Conservation (phyloP, 2,888 invertebrate species). For the Melinopterus prodromus region DNA sequence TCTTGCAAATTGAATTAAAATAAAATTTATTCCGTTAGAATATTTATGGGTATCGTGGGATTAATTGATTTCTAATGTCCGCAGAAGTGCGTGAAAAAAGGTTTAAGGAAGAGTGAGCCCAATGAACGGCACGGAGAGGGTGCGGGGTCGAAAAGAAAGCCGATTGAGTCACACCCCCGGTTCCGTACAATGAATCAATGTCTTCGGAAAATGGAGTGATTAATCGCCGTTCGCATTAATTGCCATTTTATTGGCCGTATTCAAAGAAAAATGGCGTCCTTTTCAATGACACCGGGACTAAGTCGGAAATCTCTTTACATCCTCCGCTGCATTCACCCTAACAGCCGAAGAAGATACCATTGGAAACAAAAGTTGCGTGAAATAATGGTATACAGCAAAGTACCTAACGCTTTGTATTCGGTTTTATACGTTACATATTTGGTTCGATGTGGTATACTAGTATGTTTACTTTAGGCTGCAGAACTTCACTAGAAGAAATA, state of each 20-base stretch:
- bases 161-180: neutral
- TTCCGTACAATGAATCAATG: slow-evolving; percentile 4
- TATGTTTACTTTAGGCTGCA: too few species aligned
- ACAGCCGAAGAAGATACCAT: neutral
- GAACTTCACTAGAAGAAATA: too few species aligned
- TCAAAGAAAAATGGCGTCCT: neutral
- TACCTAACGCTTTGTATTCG: too few species aligned
- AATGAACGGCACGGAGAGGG: neutral
- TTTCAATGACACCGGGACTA: neutral
- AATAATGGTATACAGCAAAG: too few species aligned
- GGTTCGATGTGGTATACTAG: too few species aligned
- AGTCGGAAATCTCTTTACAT: neutral
- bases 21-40: neutral
- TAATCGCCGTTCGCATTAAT: neutral
- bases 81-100: slow-evolving; percentile 4
- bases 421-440: too few species aligned
- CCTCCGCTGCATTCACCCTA: neutral
- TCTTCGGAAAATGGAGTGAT: slow-evolving; percentile 4
- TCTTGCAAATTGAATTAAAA: neutral
- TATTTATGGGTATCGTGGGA: neutral
- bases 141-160: neutral
- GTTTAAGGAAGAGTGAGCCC: neutral
- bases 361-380: too few species aligned
- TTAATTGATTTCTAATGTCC: slow-evolving; percentile 4
- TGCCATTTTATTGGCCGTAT: slow-evolving; percentile 4